Percentiles rank a stretch among this genome's conserved stretches.
Conservation (phyloP, 2,888 invertebrate genomes). For the Lycia hirtaria region DNA sequence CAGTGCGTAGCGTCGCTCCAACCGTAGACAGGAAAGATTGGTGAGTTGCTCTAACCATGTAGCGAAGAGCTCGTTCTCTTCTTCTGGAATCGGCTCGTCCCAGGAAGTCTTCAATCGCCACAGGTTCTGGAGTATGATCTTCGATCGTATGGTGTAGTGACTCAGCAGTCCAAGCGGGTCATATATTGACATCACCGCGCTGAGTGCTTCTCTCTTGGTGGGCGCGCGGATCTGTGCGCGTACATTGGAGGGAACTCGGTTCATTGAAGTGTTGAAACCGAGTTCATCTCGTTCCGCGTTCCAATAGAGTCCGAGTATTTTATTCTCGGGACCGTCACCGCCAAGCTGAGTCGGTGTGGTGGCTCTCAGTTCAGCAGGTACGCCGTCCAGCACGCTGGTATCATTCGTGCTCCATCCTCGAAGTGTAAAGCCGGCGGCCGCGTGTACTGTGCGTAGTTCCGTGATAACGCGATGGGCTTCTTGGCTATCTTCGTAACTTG, state of each 20-base stretch:
- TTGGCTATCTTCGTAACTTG: not conserved
- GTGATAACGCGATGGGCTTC: not conserved
- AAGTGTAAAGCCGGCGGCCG: not conserved
- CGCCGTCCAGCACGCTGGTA: not conserved
- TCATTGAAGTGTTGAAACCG: not conserved
- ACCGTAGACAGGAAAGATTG: not conserved
- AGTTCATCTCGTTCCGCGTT: not conserved
- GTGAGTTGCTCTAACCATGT: not conserved
- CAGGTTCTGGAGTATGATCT: not conserved
- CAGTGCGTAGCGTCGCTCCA: not conserved
- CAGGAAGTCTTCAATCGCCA: not conserved
- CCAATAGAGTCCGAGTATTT: not conserved
- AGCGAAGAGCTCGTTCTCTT: not conserved
- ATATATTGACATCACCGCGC: not conserved
- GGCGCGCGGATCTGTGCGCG: not conserved
- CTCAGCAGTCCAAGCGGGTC: not conserved
- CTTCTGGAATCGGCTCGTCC: not conserved
- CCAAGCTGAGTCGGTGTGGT: not conserved
- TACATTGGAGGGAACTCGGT: not conserved
- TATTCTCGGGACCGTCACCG: not conserved
- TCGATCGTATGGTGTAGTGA: not conserved
- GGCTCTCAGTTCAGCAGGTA: not conserved
- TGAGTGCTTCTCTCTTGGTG: not conserved
- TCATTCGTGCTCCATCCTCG: not conserved
- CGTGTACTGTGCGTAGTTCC: not conserved